Conservation (phyloP, 2,797 vertebrate species). For the Agapornis canus region DNA sequence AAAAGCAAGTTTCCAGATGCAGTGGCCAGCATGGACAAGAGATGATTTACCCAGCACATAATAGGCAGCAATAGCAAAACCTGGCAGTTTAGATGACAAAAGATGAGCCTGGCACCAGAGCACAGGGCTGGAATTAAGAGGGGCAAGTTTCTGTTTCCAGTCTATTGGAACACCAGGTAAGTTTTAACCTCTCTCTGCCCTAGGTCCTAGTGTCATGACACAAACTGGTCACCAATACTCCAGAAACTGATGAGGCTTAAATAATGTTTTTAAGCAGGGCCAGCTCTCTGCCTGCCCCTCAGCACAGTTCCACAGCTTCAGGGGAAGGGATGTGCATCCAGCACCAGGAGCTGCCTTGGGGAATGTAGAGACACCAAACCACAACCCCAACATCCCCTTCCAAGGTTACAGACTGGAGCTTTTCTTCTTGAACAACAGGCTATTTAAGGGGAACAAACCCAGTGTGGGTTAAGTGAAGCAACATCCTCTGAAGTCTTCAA, state of each 20-base stretch:
- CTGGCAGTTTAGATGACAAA: neutral
- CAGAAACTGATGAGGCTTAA: constrained; percentile 38
- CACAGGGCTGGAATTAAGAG: neutral
- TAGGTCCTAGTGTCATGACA: constrained; percentile 18
- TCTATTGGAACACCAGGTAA: neutral
- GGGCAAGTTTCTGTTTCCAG: neutral
- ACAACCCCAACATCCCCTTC: neutral
- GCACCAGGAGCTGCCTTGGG: neutral
- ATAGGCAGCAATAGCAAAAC: neutral
- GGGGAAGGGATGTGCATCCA: neutral
- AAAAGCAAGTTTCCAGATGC: neutral
- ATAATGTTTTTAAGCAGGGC: constrained; percentile 3
- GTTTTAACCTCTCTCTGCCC: constrained; percentile 40
- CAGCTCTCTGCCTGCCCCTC: constrained; percentile 13
- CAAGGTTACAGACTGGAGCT: neutral
- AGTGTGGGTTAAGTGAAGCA: neutral
- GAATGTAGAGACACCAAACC: neutral
- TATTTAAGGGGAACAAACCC: neutral
- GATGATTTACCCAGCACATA: neutral
- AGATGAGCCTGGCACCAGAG: neutral
- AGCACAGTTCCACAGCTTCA: neutral
- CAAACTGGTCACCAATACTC: constrained; percentile 22
- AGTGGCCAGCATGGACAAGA: neutral
- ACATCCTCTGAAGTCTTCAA: neutral
- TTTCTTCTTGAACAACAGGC: neutral